Percentiles rank a stretch among this genome's conserved stretches.
phyloP scores from a whole-genome alignment of 2,797 vertebrate genomes.

The Pyrocephalus nanus region DNA sequence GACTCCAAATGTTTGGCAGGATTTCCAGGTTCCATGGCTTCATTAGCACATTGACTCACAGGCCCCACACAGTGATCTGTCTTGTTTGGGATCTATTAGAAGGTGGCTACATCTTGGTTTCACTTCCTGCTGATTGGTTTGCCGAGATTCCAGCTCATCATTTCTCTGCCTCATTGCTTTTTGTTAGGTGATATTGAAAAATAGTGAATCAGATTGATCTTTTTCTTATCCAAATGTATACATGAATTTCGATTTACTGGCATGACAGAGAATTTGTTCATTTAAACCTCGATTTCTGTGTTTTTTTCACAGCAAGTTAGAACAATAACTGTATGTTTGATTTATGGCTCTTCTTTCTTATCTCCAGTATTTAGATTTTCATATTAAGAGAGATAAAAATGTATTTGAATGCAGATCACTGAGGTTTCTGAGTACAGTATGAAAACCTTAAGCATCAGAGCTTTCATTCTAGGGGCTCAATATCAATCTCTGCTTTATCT shows the following conservation, averaged over 20 bases:
- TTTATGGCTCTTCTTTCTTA: not conserved
- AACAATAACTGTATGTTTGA: not conserved
- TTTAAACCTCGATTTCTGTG: not conserved
- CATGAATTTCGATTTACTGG: not conserved
- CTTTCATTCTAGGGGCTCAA: constrained; percentile 12
- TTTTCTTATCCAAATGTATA: not conserved
- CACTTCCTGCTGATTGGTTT: not conserved
- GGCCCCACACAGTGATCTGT: not conserved
- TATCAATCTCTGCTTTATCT: constrained; percentile 4
- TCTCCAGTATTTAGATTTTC: constrained; percentile 27
- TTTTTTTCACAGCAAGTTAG: not conserved
- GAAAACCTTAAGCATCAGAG: constrained; percentile 6
- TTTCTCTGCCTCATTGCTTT: not conserved
- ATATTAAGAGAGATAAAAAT: not conserved
- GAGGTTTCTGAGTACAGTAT: not conserved
- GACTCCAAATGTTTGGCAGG: not conserved
- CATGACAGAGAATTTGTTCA: not conserved
- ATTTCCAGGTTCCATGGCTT: not conserved
- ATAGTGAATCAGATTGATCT: not conserved
- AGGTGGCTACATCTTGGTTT: not conserved
- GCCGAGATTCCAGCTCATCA: constrained; percentile 4
- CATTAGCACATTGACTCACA: not conserved
- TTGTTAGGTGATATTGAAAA: not conserved
- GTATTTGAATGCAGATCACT: constrained; percentile 15
- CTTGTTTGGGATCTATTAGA: not conserved